These are phyloP conservation scores for Gila robusta DNA, from an alignment of 2,797 vertebrate species.

Conservation along the genomic window DNA sequence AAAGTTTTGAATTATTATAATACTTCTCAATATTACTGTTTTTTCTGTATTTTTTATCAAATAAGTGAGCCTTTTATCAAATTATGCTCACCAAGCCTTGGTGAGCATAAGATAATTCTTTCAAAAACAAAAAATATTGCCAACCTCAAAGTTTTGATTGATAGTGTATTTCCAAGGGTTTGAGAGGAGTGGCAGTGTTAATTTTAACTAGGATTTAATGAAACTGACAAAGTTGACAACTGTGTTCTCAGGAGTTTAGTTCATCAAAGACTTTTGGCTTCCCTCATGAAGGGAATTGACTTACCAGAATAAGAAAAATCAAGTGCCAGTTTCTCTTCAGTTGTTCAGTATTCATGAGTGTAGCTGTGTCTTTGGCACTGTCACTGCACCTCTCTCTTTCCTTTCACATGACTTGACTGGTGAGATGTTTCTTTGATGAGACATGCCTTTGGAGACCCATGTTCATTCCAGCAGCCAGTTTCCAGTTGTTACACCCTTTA, in stretches of 20 bases:
- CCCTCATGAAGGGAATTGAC: background rate
- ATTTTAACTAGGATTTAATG: background rate
- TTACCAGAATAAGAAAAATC: background rate
- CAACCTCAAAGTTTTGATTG: background rate
- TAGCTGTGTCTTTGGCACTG: background rate
- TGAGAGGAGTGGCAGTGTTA: background rate
- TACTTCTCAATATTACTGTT: background rate
- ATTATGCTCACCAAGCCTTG: background rate
- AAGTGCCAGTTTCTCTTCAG: background rate
- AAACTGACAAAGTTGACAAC: background rate
- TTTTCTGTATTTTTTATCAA: conserved; percentile 12
- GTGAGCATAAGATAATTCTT: too few relatives aligned
- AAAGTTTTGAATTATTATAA: background rate
- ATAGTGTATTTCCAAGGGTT: background rate
- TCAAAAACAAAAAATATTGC: background rate
- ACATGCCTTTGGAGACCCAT: background rate
- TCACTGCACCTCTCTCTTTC: conserved; percentile 1
- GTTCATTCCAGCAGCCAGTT: conserved; percentile 23
- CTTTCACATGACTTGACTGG: conserved; percentile 26
- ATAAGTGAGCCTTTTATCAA: background rate
- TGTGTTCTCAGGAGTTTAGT: conserved; percentile 2
- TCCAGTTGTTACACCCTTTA: conserved; percentile 29
- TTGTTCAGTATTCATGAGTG: conserved; percentile 11
- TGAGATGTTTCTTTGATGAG: background rate
- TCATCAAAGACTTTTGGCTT: background rate